Evolutionary conservation across 2,113 vertebrate species (phyloP), one percentile per base, ranked within the genome.

Genomic region (Cisticola juncidis): DNA sequence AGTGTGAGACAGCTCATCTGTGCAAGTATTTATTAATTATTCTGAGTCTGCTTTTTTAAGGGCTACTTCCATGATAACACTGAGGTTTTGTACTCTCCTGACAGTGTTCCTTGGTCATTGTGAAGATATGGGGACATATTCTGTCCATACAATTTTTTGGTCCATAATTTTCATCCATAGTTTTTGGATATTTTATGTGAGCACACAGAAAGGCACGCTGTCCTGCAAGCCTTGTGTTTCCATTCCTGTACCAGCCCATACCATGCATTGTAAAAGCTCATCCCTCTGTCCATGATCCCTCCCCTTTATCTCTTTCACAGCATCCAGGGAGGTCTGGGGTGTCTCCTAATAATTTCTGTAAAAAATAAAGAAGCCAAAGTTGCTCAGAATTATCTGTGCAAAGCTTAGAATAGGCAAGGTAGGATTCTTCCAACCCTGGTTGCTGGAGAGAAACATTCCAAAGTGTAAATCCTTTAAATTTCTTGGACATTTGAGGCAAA

Each of bases 261-360:
- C 14, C 31, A 8, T 24, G 22, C 11, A 4, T 7, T 84, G 2
- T 24, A 26, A 48, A n/a, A 81, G 6, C 31, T 77, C 2, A 0
- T n/a, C 6, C 8, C 14, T 76, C 14, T 72, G 38, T 15, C 61
- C 58, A 0, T 14, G 54, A 25, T 61, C 62, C 28, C 26, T 78
- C 16, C 11, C 17, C 11, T 35, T 42, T 47, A 1, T 56, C 38
- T 85, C 33, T 77, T 47, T 20, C 22, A 60, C 20, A 28, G 11
- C n/a, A 58, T 42, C 28, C 38, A 33, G 28, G 14, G 11, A 45
- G 14, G 16, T 57, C 40, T 44, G 38, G 8, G 36, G 26, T 33
- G 17, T 57, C 44, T 77, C 29, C 28, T 36, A 2, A 66, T 56
- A 26, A 36, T 47, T 73, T 68, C 47, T 91, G 42, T 24, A 21